Evolutionary conservation across 1,140 invertebrate genomes (phyloP).

Genomic region (Hyphantria cunea): DNA sequence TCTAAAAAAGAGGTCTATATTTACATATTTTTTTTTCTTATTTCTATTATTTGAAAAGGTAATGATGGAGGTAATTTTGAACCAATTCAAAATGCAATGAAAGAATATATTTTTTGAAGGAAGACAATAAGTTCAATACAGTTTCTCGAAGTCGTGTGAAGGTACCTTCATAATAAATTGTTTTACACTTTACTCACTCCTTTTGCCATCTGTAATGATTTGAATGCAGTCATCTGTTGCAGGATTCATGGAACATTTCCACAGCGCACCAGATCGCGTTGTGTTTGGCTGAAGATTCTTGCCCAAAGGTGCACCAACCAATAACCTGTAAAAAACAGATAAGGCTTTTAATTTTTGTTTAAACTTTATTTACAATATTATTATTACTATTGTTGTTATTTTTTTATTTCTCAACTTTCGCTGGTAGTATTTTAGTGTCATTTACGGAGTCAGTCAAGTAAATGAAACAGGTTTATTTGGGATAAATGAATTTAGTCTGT

Average conservation of each 20-base stretch:
- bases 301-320: slow-evolving; percentile 95
- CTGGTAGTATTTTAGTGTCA: no score
- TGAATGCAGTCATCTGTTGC: slow-evolving; percentile 88
- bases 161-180: background rate
- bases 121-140: slow-evolving; percentile 10
- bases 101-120: slow-evolving; percentile 4
- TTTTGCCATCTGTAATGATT: slow-evolving; percentile 92
- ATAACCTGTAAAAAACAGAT: slow-evolving; percentile 85
- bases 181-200: slow-evolving; percentile 85
- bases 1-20: no score
- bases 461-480: no score
- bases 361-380: no score
- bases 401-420: no score
- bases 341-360: no score
- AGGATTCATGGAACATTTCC: slow-evolving; percentile 90
- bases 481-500: no score
- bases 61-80: slow-evolving; percentile 3
- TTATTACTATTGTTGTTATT: no score
- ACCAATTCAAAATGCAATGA: slow-evolving; percentile 9
- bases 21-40: background rate
- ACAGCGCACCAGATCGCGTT: slow-evolving; percentile 93
- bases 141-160: background rate
- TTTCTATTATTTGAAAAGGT: slow-evolving; percentile 2
- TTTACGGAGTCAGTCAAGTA: no score
- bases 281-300: slow-evolving; percentile 93